Percentiles rank a stretch among this genome's conserved stretches.
These are phyloP conservation scores for Pterostichus madidus DNA, from an alignment of 2,888 invertebrate species.

Conservation along the genomic window DNA sequence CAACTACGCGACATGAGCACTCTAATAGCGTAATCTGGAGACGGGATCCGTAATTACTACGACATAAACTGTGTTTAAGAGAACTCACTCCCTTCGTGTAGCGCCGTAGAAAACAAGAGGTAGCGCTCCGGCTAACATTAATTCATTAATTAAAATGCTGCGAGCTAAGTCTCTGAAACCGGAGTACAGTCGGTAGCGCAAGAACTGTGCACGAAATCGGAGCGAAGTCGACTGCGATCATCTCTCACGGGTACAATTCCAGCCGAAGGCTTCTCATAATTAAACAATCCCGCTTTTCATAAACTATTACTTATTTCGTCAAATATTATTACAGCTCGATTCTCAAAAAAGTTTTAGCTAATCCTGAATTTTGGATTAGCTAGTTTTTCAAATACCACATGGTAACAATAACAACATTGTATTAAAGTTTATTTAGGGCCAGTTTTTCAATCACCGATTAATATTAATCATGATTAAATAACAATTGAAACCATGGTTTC, in stretches of 20 bases:
- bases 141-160: constrained; percentile 78
- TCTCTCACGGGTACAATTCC: constrained; percentile 56
- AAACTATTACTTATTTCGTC: no score
- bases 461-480: no score
- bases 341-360: no score
- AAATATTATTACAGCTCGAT: no score
- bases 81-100: constrained; percentile 68
- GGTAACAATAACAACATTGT: no score
- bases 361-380: no score
- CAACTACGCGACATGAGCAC: constrained; percentile 56
- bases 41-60: constrained; percentile 77
- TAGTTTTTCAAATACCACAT: no score
- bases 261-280: constrained; percentile 14
- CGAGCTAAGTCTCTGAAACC: constrained; percentile 73
- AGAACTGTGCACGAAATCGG: neutral
- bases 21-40: constrained; percentile 69
- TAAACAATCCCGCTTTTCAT: constrained; percentile 22
- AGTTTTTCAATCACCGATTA: no score
- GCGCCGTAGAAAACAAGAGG: constrained; percentile 63
- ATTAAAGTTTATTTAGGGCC: no score
- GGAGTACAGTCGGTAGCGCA: constrained; percentile 69
- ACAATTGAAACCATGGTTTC: no score
- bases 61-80: constrained; percentile 78
- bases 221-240: neutral
- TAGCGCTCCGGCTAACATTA: constrained; percentile 75